phyloP scores from a whole-genome alignment of 92 coral and sea anemone species.

The Porites divaricata region DNA sequence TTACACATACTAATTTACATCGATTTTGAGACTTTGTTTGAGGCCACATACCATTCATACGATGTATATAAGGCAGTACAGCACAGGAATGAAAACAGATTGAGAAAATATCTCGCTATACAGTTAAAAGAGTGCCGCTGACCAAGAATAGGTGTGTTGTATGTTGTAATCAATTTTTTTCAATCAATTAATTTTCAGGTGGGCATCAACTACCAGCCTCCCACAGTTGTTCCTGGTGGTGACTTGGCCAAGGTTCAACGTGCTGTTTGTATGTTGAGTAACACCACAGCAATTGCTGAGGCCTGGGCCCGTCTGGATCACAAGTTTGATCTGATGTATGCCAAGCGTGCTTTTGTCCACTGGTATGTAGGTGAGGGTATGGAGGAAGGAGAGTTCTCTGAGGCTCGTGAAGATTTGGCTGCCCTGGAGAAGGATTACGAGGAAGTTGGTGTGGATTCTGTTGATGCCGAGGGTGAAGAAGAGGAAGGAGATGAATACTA shows the following conservation, averaged over 20 bases:
- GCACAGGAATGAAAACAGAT: too few relatives aligned
- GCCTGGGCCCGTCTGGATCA: constrained; percentile 90
- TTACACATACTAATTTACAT: too few relatives aligned
- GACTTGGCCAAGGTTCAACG: constrained; percentile 96
- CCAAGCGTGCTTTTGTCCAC: constrained; percentile 92
- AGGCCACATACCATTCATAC: too few relatives aligned
- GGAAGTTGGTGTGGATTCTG: constrained; percentile 76
- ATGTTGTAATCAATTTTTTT: too few relatives aligned
- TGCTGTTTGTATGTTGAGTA: constrained; percentile 93
- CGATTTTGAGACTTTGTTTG: too few relatives aligned
- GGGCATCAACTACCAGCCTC: constrained; percentile 89
- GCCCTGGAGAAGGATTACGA: constrained; percentile 89
- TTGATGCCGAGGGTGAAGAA: too few relatives aligned
- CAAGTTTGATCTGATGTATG: constrained; percentile 90
- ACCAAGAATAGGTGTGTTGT: too few relatives aligned
- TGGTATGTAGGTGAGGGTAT: constrained; percentile 95
- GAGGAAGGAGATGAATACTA: too few relatives aligned
- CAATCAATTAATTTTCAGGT: constrained; percentile 52
- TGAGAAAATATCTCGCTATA: too few relatives aligned
- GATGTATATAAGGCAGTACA: too few relatives aligned
- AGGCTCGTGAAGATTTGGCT: constrained; percentile 92
- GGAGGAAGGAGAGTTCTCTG: constrained; percentile 96
- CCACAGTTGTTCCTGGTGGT: constrained; percentile 90
- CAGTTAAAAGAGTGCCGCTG: too few relatives aligned
- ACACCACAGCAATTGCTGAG: constrained; percentile 91